Conservation (phyloP, 2,797 vertebrate genomes). For the Sebastes itinus region DNA sequence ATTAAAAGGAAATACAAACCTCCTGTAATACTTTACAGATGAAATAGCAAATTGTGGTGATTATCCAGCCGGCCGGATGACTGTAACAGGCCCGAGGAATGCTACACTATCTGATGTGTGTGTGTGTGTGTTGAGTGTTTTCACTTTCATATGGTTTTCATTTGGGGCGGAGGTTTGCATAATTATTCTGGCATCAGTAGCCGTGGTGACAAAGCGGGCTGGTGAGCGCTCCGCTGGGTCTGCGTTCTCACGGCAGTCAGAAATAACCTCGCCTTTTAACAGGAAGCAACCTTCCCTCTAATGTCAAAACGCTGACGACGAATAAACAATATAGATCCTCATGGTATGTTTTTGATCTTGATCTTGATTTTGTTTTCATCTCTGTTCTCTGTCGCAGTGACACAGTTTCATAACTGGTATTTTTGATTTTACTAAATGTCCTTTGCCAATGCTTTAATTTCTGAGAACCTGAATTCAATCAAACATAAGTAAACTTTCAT, state of each 20-base stretch:
- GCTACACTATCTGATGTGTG: conserved; percentile 19
- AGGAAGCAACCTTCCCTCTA: conserved; percentile 19
- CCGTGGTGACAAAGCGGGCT: conserved; percentile 62
- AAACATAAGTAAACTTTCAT: background rate
- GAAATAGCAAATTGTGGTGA: conserved; percentile 54
- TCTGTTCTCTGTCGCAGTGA: background rate
- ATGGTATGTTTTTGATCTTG: background rate
- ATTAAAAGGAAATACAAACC: conserved; percentile 50
- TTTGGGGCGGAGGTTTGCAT: conserved; percentile 71
- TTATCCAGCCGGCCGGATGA: conserved; percentile 38
- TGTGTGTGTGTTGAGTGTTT: conserved; percentile 42
- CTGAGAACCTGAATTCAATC: background rate
- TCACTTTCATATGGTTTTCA: conserved; percentile 74
- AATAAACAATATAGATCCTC: background rate
- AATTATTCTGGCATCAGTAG: conserved; percentile 73
- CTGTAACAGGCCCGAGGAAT: conserved; percentile 32
- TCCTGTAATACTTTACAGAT: conserved; percentile 39
- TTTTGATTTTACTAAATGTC: background rate
- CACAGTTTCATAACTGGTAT: background rate
- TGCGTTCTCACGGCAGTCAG: conserved; percentile 58
- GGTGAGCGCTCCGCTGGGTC: conserved; percentile 39
- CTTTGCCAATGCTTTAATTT: background rate
- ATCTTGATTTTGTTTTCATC: background rate
- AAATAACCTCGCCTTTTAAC: conserved; percentile 45
- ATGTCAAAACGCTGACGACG: background rate